These are phyloP conservation scores for Drosophila greeni DNA, from an alignment of 2,888 invertebrate genomes.

Conservation along the genomic window DNA sequence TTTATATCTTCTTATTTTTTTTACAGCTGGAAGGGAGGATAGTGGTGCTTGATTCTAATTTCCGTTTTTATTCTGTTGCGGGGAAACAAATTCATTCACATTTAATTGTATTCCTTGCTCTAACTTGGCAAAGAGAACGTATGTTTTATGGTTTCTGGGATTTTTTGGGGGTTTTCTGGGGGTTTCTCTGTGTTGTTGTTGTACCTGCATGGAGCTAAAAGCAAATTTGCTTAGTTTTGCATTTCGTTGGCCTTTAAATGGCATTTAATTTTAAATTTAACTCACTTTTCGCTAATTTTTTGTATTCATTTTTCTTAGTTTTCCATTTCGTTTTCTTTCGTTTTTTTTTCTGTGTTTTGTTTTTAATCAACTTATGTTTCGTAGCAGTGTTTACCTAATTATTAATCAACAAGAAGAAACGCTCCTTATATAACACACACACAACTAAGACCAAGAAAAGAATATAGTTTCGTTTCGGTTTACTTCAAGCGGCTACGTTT, in stretches of 20 bases:
- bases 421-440: conserved; percentile 34
- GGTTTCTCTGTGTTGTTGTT: conserved; percentile 12
- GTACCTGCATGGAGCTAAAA: conserved; percentile 54
- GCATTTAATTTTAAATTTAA: conserved; percentile 47
- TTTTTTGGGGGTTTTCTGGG: conserved; percentile 6
- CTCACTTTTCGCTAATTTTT: conserved; percentile 45
- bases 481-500: conserved; percentile 52
- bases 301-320: conserved; percentile 28
- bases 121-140: conserved; percentile 27
- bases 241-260: conserved; percentile 32
- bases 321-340: conserved; percentile 4
- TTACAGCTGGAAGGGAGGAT: conserved; percentile 43
- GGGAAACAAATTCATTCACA: conserved; percentile 26
- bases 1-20: neutral
- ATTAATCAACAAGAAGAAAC: conserved; percentile 75
- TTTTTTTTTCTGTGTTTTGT: neutral
- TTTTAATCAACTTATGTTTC: conserved; percentile 52
- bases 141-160: conserved; percentile 12
- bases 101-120: conserved; percentile 30
- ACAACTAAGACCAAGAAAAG: conserved; percentile 27
- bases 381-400: conserved; percentile 64
- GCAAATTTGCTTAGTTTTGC: conserved; percentile 49
- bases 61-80: neutral
- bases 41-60: conserved; percentile 53
- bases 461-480: conserved; percentile 26